Evolutionary conservation across 2,797 vertebrate genomes (phyloP).

Genomic region (Rhinogobio ventralis): DNA sequence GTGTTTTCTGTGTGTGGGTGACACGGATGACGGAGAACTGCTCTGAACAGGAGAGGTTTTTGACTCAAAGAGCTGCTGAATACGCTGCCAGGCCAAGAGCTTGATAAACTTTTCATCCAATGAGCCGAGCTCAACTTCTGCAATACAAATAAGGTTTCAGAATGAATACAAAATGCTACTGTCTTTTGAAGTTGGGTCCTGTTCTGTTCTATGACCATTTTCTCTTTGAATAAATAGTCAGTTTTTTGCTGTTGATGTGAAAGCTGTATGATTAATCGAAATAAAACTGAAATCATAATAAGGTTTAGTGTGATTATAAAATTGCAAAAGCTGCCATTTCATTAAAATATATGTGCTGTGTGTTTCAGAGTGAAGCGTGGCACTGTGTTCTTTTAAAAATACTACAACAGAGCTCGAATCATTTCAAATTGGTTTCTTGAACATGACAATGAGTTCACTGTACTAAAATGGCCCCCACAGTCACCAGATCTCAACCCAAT

Average conservation of each 20-base stretch:
- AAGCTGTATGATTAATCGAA: neutral
- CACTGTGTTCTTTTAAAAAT: too few relatives aligned
- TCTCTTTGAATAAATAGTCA: neutral
- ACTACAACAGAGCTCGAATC: too few relatives aligned
- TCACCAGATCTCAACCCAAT: too few relatives aligned
- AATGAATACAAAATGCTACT: neutral
- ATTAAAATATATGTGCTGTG: too few relatives aligned
- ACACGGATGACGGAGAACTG: slow-evolving; percentile 72
- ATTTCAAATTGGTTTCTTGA: too few relatives aligned
- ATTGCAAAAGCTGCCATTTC: too few relatives aligned
- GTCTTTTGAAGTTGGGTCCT: neutral
- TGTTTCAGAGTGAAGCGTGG: too few relatives aligned
- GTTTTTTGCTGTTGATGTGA: neutral
- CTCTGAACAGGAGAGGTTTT: slow-evolving; percentile 79
- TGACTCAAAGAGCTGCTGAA: slow-evolving; percentile 95
- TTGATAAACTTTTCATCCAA: slow-evolving; percentile 94
- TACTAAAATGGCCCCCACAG: too few relatives aligned
- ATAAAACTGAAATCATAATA: too few relatives aligned
- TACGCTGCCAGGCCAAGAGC: slow-evolving; percentile 96
- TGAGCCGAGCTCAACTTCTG: slow-evolving; percentile 93
- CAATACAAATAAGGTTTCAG: slow-evolving; percentile 52
- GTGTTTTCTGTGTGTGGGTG: slow-evolving; percentile 61
- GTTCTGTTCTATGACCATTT: neutral
- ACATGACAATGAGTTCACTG: too few relatives aligned
- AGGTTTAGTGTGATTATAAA: too few relatives aligned